Conservation (phyloP, 2,113 vertebrate genomes). For the Sminthopsis crassicaudata region DNA sequence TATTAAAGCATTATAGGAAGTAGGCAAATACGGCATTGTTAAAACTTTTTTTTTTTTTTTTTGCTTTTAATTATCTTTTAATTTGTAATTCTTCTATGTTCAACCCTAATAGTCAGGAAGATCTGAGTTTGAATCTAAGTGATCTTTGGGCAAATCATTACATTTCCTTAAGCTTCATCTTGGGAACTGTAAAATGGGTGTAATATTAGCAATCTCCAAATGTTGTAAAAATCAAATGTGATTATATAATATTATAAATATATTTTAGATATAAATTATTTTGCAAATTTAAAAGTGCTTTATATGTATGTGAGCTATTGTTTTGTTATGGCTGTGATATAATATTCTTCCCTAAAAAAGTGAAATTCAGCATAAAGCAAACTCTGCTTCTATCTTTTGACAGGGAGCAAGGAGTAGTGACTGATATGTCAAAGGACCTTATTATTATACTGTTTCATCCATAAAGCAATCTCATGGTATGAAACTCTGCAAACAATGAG, state of each 20-base stretch:
- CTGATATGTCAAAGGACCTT: not conserved
- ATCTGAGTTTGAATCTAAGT: not conserved
- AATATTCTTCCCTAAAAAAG: not conserved
- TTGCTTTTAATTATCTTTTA: not conserved
- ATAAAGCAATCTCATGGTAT: not conserved
- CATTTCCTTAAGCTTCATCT: not conserved
- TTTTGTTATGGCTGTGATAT: not conserved
- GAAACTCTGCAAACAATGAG: not conserved
- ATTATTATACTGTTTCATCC: not conserved
- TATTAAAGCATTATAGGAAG: not conserved
- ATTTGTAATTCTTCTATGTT: not conserved
- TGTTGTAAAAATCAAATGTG: not conserved
- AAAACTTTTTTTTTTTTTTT: not conserved
- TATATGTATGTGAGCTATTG: not conserved
- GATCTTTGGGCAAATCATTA: not conserved
- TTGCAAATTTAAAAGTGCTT: not conserved
- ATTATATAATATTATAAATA: not conserved
- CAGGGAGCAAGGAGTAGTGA: not conserved
- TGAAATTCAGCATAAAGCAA: not conserved
- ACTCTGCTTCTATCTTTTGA: not conserved
- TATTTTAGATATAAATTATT: not conserved
- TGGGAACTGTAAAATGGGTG: not conserved
- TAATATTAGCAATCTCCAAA: not conserved
- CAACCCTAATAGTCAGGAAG: not conserved
- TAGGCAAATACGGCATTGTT: not conserved